A percentile compares a stretch with the other conserved stretches of the same genome.
These are phyloP conservation scores for Dryas iulia DNA, from an alignment of 1,140 invertebrate species.

Conservation along the genomic window DNA sequence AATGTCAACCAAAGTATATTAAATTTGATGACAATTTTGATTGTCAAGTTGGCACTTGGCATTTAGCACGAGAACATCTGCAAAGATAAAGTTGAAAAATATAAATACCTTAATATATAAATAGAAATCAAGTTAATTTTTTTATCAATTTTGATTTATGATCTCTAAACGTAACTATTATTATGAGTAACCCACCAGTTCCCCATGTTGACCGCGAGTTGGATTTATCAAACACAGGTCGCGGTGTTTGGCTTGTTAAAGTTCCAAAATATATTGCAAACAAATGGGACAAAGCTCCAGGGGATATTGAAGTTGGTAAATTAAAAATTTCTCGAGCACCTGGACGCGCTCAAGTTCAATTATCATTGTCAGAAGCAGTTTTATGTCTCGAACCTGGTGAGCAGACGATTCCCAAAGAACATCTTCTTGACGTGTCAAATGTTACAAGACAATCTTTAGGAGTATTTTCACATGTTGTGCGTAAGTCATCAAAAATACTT, in stretches of 20 bases:
- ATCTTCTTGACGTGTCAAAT: conserved; percentile 93
- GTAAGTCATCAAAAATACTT: conserved; percentile 73
- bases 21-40: too few relatives aligned
- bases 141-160: not conserved
- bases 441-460: conserved; percentile 93
- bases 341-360: conserved; percentile 81
- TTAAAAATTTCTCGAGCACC: conserved; percentile 81
- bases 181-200: conserved; percentile 52
- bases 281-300: conserved; percentile 92
- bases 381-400: conserved; percentile 85
- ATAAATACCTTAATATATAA: too few relatives aligned
- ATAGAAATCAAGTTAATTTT: not conserved
- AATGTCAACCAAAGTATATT: too few relatives aligned
- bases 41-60: not conserved
- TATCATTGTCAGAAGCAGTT: conserved; percentile 82
- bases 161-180: not conserved
- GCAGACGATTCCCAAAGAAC: conserved; percentile 92
- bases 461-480: conserved; percentile 91
- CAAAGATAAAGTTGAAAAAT: not conserved
- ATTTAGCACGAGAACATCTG: not conserved
- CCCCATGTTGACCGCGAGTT: conserved; percentile 87
- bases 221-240: conserved; percentile 91
- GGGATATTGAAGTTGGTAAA: conserved; percentile 82
- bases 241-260: conserved; percentile 97
- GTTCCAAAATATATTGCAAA: conserved; percentile 97